A percentile compares a stretch with the other conserved stretches of the same genome.
Conservation (phyloP, 2,797 vertebrate species). For the Peromyscus melanophrys region DNA sequence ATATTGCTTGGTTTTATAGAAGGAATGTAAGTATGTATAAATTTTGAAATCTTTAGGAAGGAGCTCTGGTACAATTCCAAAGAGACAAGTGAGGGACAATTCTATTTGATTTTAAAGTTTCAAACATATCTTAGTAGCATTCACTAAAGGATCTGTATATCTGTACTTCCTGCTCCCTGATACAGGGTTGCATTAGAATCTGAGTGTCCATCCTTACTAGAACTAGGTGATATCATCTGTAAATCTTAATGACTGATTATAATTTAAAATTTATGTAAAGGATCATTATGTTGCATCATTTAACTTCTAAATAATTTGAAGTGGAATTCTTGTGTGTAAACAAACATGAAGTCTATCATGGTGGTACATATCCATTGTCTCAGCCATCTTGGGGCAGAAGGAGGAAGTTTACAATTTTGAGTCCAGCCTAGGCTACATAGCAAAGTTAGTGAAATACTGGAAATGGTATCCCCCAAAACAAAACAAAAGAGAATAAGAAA, state of each 20-base stretch:
- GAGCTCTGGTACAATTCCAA: not conserved
- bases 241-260: not conserved
- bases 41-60: not conserved
- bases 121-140: not conserved
- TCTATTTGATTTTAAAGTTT: not conserved
- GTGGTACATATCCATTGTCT: not conserved
- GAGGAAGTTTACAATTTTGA: not conserved
- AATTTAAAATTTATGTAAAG: not conserved
- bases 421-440: not conserved
- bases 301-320: not conserved
- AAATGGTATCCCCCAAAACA: not conserved
- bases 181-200: not conserved
- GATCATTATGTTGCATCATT: not conserved
- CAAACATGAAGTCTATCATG: not conserved
- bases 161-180: fast-evolving
- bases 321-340: not conserved
- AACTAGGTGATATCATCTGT: not conserved
- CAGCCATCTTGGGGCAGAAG: not conserved
- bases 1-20: not conserved
- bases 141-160: not conserved
- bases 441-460: not conserved
- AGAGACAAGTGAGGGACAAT: no score
- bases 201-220: not conserved
- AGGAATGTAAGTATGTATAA: not conserved
- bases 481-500: not conserved